Base-by-base conservation (phyloP, 2,113 vertebrate species). In the Proteles cristata region DNA sequence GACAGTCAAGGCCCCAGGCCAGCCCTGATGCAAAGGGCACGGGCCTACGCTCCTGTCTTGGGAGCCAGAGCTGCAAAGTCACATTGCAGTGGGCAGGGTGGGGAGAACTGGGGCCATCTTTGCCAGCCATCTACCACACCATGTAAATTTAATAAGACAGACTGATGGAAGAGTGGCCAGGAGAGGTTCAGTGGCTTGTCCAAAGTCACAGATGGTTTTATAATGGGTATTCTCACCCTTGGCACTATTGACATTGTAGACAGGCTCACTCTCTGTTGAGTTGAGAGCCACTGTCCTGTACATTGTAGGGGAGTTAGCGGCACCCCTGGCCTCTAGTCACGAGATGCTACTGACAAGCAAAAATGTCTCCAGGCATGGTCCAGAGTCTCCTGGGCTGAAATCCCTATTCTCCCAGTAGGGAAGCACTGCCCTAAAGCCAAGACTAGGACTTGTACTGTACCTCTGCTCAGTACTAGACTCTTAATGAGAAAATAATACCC, bases 181-280 rank as follows among this genome's bases (percentile, higher is more conserved):
- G 26, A 94, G 45, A 68, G 43, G 65, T 66, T 39, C 39, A 0
- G 10, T 73, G 50, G 50, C 28, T 73, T 35, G 8, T 65, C 23
- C 87, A 45, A 74, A 88, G 55, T 55, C 8, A 55, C 28, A 11
- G 2, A 28, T 4, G 35, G 17, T 28, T 82, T 61, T 16, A 65
- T 25, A 82, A 35, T 8, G 2, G 8, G 4, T 19, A 9, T 79
- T 73, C 45, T 71, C 50, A 4, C 33, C 35, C 9, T 23, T 0
- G 0, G 53, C 45, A 11, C 45, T 17, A 4, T 0, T 19, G 26
- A 2, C 0, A 1, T 23, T 65, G 61, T 66, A n/a, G 19, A 35
- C 26, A 25, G 28, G 17, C 4, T 6, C 7, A 3, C 11, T 68
- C 61, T 55, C 5, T 16, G 6, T 7, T 17, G 17, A 21, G 17